Evolutionary conservation across 1,140 invertebrate genomes (phyloP), one percentile per base, ranked within the genome.

Genomic region (Anastatus disparis): DNA sequence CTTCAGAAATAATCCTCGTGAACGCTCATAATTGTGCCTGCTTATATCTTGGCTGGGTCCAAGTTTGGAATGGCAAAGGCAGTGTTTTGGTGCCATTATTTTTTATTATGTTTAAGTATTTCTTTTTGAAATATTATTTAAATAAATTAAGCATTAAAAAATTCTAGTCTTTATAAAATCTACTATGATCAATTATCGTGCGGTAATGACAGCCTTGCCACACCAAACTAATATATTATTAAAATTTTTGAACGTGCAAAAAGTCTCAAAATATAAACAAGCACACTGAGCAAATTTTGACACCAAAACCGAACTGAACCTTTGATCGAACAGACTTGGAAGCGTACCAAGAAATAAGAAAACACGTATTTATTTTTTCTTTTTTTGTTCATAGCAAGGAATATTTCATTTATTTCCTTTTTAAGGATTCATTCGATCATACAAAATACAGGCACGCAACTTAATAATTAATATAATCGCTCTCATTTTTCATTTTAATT

Each of bases 61-160:
- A 87, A 87, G 86, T 88, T 87, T 87, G 86, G 86, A 88, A 88
- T 88, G 87, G 87, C 87, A 87, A 87, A 86, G 88, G 89, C 88
- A 88, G 87, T 89, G 90, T 91, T 91, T 92, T 91, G 90, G 90
- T 91, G 90, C 90, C 90, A 89, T 84, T 82, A 81, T 75, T 75
- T 38, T 77, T 50, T 70, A 70, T 77, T 74, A 67, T 26, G 50
- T 48, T 38, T 38, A 9, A n/a, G 24, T 44, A 26, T 62, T 71
- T 65, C 44, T 67, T 50, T 59, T 67, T 35, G 17, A n/a, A n/a
- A 67, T 24, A 8, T 59, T 48, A 68, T 8, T 35, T 35, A 40
- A 59, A 35, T 15, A 50, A 59, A 12, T 9, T 50, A 61, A 20
- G 8, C 44, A n/a, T 69, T 26, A 10, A 67, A 66, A 71, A 66